phyloP scores from a whole-genome alignment of 2,888 invertebrate genomes.

The Siphlonurus alternatus region DNA sequence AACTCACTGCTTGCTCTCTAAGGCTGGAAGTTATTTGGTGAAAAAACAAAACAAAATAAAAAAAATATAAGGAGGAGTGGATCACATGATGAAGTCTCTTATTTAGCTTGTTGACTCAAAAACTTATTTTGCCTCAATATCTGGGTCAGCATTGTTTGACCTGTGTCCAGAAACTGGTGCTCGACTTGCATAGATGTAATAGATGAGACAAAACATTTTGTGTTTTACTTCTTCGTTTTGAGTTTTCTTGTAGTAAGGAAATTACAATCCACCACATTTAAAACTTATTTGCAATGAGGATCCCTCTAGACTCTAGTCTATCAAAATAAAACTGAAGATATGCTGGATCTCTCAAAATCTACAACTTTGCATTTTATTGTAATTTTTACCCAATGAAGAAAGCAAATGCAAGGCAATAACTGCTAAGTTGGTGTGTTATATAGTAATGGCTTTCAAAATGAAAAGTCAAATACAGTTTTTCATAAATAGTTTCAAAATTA shows the following conservation, averaged over 20 bases:
- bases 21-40: background rate
- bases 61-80: too few relatives aligned
- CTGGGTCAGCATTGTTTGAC: background rate
- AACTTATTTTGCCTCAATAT: background rate
- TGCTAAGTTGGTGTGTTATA: too few relatives aligned
- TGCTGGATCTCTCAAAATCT: background rate
- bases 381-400: too few relatives aligned
- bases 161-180: background rate
- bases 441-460: too few relatives aligned
- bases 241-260: background rate
- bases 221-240: background rate
- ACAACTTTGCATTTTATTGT: too few relatives aligned
- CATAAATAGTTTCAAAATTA: too few relatives aligned
- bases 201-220: background rate
- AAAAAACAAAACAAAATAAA: background rate
- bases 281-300: background rate
- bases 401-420: too few relatives aligned
- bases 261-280: background rate
- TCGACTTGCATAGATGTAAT: background rate
- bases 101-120: background rate
- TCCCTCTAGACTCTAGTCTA: background rate
- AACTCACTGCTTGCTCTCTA: background rate
- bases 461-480: too few relatives aligned
- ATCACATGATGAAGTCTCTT: background rate
- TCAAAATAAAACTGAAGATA: background rate